Conservation (phyloP, 2,888 invertebrate species). For the Cheilosia urbana region DNA sequence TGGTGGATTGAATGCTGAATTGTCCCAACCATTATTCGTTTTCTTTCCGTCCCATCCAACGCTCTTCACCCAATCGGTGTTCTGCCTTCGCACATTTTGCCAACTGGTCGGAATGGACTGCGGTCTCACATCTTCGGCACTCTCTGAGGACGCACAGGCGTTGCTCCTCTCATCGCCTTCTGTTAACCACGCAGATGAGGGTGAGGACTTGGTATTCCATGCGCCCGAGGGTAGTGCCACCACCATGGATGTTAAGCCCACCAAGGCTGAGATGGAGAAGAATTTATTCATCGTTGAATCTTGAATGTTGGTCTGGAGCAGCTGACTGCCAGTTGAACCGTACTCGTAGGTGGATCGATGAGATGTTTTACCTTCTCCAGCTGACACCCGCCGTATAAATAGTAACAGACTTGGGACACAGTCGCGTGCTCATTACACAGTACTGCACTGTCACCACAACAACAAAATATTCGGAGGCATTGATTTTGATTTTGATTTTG, state of each 20-base stretch:
- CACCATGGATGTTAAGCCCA: constrained; percentile 29
- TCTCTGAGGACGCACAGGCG: constrained; percentile 46
- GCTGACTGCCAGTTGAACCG: constrained; percentile 21
- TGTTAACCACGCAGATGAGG: constrained; percentile 37
- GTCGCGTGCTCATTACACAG: constrained; percentile 39
- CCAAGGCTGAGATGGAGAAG: constrained; percentile 37
- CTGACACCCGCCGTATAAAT: constrained; percentile 52
- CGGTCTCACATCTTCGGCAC: background rate
- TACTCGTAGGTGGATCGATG: constrained; percentile 51
- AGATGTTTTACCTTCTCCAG: constrained; percentile 46
- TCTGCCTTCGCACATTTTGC: constrained; percentile 55
- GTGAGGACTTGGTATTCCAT: constrained; percentile 35
- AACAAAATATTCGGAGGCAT: constrained; percentile 42
- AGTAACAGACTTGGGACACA: constrained; percentile 42
- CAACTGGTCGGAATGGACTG: constrained; percentile 59
- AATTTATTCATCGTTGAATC: constrained; percentile 33
- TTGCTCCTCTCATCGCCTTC: background rate
- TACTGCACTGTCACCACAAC: constrained; percentile 42
- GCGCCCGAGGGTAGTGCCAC: constrained; percentile 24
- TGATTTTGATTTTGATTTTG: constrained; percentile 42
- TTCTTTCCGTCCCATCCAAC: constrained; percentile 50
- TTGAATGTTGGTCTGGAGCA: background rate
- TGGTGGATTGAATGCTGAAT: constrained; percentile 41
- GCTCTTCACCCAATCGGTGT: constrained; percentile 25
- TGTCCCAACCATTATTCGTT: constrained; percentile 34